Conservation (phyloP, 2,113 vertebrate genomes). For the Corapipo altera region DNA sequence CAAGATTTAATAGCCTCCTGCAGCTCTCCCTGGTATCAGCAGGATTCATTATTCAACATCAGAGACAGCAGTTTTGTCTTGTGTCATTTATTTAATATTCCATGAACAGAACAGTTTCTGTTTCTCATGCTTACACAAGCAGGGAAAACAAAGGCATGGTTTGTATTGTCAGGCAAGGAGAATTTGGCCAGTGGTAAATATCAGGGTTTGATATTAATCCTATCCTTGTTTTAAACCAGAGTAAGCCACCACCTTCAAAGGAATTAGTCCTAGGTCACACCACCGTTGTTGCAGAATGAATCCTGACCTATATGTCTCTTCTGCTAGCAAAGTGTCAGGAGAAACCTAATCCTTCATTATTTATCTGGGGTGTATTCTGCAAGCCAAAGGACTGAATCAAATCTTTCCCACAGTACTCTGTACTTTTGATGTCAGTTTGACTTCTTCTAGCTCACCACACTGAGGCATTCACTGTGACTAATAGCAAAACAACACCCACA, state of each 20-base stretch:
- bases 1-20: neutral
- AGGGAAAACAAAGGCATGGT: slow-evolving; percentile 24
- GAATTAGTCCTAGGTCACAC: slow-evolving; percentile 8
- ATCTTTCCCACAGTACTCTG: slow-evolving; percentile 49
- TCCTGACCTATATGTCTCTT: neutral
- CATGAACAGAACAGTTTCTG: neutral
- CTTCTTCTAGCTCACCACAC: slow-evolving; percentile 52
- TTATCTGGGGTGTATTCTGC: neutral
- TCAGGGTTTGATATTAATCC: slow-evolving; percentile 33
- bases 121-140: slow-evolving; percentile 19
- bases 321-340: neutral
- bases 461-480: slow-evolving; percentile 48
- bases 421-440: slow-evolving; percentile 50
- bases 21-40: neutral
- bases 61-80: neutral
- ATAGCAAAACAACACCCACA: slow-evolving; percentile 65
- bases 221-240: slow-evolving; percentile 18
- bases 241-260: slow-evolving; percentile 28
- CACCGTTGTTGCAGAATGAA: neutral
- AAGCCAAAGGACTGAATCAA: slow-evolving; percentile 33
- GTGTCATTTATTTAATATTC: slow-evolving; percentile 42
- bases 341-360: slow-evolving; percentile 45
- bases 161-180: slow-evolving; percentile 11
- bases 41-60: neutral
- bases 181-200: neutral